A percentile compares a stretch with the other conserved stretches of the same genome.
Evolutionary conservation across 2,888 invertebrate species (phyloP).

Genomic region (Meiosimyza decipiens): DNA sequence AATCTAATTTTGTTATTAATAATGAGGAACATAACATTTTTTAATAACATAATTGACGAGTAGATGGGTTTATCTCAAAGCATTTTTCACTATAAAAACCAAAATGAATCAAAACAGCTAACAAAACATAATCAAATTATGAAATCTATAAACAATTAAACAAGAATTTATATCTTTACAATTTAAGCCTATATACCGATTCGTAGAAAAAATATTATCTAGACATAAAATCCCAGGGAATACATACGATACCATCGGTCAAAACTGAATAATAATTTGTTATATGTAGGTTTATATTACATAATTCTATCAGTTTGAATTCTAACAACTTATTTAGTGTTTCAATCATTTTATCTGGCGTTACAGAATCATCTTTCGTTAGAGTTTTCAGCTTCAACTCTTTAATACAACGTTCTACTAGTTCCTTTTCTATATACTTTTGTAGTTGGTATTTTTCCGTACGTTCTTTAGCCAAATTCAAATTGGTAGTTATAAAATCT

Average conservation of each 20-base stretch:
- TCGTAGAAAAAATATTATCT: slow-evolving; percentile 39
- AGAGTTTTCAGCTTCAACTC: slow-evolving; percentile 79
- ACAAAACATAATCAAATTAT: no score
- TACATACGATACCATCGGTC: slow-evolving; percentile 89
- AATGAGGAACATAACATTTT: no score
- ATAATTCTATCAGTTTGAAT: slow-evolving; percentile 67
- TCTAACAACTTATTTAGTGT: slow-evolving; percentile 80
- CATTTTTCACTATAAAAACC: no score
- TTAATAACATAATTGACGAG: no score
- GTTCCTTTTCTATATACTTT: slow-evolving; percentile 82
- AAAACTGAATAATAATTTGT: slow-evolving; percentile 93
- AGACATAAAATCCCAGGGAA: slow-evolving; percentile 85
- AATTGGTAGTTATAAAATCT: slow-evolving; percentile 82
- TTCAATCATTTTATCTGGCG: slow-evolving; percentile 88
- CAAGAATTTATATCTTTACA: no score
- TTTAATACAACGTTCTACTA: slow-evolving; percentile 75
- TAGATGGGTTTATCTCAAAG: no score
- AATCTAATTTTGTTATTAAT: no score
- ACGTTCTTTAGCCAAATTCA: slow-evolving; percentile 76
- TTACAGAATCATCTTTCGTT: slow-evolving; percentile 90
- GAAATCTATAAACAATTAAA: no score
- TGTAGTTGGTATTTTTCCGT: slow-evolving; percentile 74
- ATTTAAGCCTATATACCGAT: no score
- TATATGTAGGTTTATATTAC: slow-evolving; percentile 78
- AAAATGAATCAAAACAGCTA: no score